Evolutionary conservation across 2,113 vertebrate genomes (phyloP), one percentile per base, ranked within the genome.

Genomic region (Empidonax alnorum): DNA sequence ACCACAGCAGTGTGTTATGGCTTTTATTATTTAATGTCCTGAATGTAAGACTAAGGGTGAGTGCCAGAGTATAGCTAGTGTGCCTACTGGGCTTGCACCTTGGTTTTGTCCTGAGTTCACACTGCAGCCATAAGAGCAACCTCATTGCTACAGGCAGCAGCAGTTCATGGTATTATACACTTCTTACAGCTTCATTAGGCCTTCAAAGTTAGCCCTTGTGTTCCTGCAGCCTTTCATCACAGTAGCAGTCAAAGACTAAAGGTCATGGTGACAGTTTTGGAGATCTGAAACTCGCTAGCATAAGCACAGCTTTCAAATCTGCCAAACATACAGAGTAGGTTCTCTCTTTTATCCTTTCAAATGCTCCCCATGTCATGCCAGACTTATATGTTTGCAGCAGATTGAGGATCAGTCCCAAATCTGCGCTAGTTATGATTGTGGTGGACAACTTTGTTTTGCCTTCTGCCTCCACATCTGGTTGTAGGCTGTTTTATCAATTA

Each of bases 261-360:
- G 4, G 6, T 47, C 2, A 1, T 22, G 10, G 39, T 46, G 46
- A 30, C 20, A 46, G 3, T 84, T 93, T 28, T 50, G 18, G n/a
- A 55, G 20, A 75, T 37, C 42, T 72, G 79, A 80, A 69, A 47
- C 12, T 74, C 8, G 21, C 25, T n/a, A 35, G 37, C 0, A 0
- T 37, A 10, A 85, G 22, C 21, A 79, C 8, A 63, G 31, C 10
- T 90, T 88, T 50, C 62, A 71, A 50, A 50, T 11, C 55, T 81
- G 28, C 31, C 18, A 58, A 27, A 77, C 6, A 2, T 35, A 15
- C 13, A 44, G 22, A 59, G 9, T 3, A 4, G 10, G 8, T 42
- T 56, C 4, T 31, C 39, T 67, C 7, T 28, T 39, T 58, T 52
- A 21, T 66, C 35, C 22, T 77, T 86, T 90, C 76, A 91, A 58